Evolutionary conservation across 2,113 vertebrate genomes (phyloP).

Genomic region (Microtus montanus): DNA sequence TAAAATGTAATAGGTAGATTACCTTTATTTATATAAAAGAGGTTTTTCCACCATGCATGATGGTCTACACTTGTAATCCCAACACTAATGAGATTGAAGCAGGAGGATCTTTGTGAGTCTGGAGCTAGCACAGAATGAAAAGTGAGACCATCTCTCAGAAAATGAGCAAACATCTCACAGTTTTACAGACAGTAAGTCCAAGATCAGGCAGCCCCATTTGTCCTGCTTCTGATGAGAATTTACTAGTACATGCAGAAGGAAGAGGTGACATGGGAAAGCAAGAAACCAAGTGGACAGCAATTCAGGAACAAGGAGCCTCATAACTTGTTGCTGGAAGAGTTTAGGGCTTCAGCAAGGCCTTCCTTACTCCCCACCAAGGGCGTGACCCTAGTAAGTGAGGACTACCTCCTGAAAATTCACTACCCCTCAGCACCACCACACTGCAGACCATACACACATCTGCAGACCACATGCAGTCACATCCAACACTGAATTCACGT

Average conservation of each 20-base stretch:
- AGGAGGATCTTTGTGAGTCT: too few species aligned
- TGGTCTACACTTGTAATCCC: not conserved
- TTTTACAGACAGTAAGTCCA: not conserved
- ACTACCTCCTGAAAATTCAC: not conserved
- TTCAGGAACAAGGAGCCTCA: not conserved
- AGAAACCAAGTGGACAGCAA: not conserved
- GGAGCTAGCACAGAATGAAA: not conserved
- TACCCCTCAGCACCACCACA: not conserved
- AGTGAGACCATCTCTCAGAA: not conserved
- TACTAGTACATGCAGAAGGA: not conserved
- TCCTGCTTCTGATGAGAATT: not conserved
- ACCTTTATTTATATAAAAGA: not conserved
- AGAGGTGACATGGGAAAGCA: not conserved
- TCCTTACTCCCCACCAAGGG: not conserved
- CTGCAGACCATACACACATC: not conserved
- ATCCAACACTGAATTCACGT: not conserved
- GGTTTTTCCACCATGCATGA: too few species aligned
- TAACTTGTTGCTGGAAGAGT: not conserved
- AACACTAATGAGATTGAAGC: not conserved
- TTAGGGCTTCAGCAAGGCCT: not conserved
- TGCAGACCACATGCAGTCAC: not conserved
- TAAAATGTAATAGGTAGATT: not conserved
- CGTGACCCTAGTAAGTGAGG: not conserved
- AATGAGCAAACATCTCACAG: not conserved
- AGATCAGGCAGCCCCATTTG: not conserved